Evolutionary conservation across 2,113 vertebrate genomes (phyloP).

Genomic region (Pampusana beccarii): DNA sequence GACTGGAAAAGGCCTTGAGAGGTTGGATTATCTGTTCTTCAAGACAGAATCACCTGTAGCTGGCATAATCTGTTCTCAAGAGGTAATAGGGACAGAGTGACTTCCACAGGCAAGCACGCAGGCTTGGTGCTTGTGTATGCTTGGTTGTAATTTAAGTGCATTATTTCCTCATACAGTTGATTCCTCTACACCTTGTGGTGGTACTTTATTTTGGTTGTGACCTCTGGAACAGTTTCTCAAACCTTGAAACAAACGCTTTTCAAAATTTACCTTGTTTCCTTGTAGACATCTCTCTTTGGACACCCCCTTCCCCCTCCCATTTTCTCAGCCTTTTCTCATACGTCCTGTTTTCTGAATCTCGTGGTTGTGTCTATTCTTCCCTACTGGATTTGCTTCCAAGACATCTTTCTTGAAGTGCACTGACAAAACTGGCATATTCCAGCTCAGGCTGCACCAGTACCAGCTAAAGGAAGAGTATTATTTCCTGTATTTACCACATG

Average conservation of each 20-base stretch:
- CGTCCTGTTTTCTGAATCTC: not conserved
- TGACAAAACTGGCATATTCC: not conserved
- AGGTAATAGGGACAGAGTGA: not conserved
- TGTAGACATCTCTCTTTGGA: not conserved
- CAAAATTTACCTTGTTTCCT: not conserved
- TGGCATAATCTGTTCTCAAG: not conserved
- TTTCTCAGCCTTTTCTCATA: not conserved
- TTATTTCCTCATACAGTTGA: not conserved
- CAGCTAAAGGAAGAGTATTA: not conserved
- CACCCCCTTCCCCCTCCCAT: fast-evolving
- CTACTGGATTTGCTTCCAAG: not conserved
- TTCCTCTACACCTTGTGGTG: not conserved
- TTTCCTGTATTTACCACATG: not conserved
- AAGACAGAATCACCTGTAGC: not conserved
- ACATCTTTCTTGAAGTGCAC: not conserved
- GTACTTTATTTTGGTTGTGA: not conserved
- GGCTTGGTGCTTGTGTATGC: not conserved
- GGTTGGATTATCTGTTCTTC: not conserved
- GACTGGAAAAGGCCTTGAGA: not conserved
- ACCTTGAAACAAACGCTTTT: not conserved
- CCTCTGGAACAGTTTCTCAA: not conserved
- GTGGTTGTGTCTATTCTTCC: not conserved
- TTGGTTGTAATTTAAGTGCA: not conserved
- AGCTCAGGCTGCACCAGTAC: not conserved
- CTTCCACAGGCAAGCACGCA: not conserved